A percentile compares a stretch with the other conserved stretches of the same genome.
Evolutionary conservation across 2,888 invertebrate genomes (phyloP).

Genomic region (Erebia epiphron): DNA sequence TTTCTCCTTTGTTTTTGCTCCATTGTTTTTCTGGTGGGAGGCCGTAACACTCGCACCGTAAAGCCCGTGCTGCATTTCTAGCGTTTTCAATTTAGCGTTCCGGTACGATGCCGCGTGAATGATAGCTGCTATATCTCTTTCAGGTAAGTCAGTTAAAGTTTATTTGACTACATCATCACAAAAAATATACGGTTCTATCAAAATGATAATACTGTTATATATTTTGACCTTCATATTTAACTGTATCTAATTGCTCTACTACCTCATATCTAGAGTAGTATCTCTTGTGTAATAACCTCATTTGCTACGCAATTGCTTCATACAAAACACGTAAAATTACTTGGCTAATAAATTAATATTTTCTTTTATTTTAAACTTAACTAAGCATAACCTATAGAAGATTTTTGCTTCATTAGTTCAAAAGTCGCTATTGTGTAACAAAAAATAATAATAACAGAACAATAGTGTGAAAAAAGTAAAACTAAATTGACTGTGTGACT

Average conservation of each 20-base stretch:
- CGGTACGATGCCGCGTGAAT: too few species aligned
- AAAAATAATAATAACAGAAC: constrained; percentile 1
- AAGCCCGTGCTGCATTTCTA: too few species aligned
- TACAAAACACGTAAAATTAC: constrained; percentile 5
- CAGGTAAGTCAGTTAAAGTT: too few species aligned
- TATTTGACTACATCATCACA: too few species aligned
- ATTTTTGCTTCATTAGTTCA: constrained; percentile 4
- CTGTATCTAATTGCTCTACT: constrained; percentile 5
- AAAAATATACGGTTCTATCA: neutral
- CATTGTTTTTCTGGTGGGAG: neutral
- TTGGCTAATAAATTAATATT: constrained; percentile 3
- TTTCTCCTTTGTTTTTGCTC: neutral
- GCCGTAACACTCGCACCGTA: too few species aligned
- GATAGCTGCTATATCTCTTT: too few species aligned
- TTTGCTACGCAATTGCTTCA: constrained; percentile 4
- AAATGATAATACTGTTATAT: neutral
- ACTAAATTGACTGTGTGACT: constrained; percentile 1
- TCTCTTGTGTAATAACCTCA: constrained; percentile 13
- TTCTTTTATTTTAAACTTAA: neutral
- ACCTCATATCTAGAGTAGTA: neutral
- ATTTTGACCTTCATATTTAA: constrained; percentile 15
- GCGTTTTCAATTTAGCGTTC: too few species aligned
- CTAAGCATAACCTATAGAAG: neutral
- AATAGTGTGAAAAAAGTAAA: constrained; percentile 16
- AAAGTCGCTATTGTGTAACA: constrained; percentile 7